phyloP scores from a whole-genome alignment of 1,140 invertebrate genomes.

The Drepana arcuata region DNA sequence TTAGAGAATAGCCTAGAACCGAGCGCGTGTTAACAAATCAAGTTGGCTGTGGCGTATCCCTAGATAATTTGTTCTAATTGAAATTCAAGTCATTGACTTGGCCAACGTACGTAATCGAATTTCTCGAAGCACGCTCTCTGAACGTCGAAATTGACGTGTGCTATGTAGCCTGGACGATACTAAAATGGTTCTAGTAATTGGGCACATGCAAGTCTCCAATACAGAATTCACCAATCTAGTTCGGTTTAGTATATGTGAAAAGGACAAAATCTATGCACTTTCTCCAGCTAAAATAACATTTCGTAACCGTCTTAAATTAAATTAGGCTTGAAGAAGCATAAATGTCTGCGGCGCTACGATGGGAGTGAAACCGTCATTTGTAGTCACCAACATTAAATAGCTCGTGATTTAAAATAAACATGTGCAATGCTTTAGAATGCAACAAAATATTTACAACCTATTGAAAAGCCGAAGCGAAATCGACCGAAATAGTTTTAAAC shows the following conservation, averaged over 20 bases:
- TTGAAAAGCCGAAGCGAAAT: slow-evolving; percentile 14
- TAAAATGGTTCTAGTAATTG: too few species aligned
- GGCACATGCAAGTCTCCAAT: too few species aligned
- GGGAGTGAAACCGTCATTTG: background rate
- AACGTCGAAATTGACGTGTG: slow-evolving; percentile 25
- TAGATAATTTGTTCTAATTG: slow-evolving; percentile 72
- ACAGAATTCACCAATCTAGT: too few species aligned
- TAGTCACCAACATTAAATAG: background rate
- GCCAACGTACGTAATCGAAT: slow-evolving; percentile 62
- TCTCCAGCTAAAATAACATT: too few species aligned
- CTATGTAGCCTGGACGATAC: slow-evolving; percentile 3
- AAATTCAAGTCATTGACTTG: slow-evolving; percentile 70
- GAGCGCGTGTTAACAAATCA: slow-evolving; percentile 59
- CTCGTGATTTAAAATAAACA: background rate
- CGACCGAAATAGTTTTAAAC: slow-evolving; percentile 29
- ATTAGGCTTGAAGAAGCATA: too few species aligned
- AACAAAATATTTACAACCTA: background rate
- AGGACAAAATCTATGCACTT: too few species aligned
- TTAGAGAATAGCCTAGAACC: slow-evolving; percentile 1
- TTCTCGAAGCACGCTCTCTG: slow-evolving; percentile 35
- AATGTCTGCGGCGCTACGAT: too few species aligned
- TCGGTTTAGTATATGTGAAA: too few species aligned
- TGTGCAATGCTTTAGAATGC: background rate
- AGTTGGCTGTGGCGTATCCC: slow-evolving; percentile 63
- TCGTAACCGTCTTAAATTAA: too few species aligned